Evolutionary conservation across 2,888 invertebrate genomes (phyloP).

Genomic region (Alsophila aescularia): DNA sequence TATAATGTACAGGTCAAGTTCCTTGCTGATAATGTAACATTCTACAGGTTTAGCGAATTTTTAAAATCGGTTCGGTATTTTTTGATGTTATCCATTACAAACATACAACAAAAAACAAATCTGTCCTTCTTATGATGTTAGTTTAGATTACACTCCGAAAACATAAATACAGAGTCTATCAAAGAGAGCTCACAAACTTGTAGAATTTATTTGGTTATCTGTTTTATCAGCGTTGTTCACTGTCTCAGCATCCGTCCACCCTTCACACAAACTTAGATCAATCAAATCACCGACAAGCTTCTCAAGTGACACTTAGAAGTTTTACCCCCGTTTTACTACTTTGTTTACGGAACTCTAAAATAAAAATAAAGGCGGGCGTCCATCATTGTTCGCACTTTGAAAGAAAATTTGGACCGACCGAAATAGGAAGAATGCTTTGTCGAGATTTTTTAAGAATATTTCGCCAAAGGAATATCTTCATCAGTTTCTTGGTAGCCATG

Average conservation of each 20-base stretch:
- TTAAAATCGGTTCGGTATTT: too few relatives aligned
- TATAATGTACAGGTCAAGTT: too few relatives aligned
- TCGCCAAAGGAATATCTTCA: slow-evolving; percentile 9
- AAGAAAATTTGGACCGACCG: slow-evolving; percentile 32
- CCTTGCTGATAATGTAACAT: too few relatives aligned
- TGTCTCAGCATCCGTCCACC: background rate
- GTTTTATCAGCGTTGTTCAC: background rate
- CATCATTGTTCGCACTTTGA: slow-evolving; percentile 33
- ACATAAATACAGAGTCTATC: too few relatives aligned
- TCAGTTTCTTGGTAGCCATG: background rate
- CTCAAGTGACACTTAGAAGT: slow-evolving; percentile 38
- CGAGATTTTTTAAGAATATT: slow-evolving; percentile 24
- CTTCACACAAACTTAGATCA: background rate
- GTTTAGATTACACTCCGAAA: too few relatives aligned
- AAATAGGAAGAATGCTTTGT: slow-evolving; percentile 31
- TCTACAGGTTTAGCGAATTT: too few relatives aligned
- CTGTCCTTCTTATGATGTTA: too few relatives aligned
- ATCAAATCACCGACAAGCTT: slow-evolving; percentile 18
- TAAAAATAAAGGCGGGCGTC: slow-evolving; percentile 28
- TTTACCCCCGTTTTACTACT: slow-evolving; percentile 31
- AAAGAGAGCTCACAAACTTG: too few relatives aligned
- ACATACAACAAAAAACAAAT: too few relatives aligned
- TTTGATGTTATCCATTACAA: too few relatives aligned
- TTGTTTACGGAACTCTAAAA: slow-evolving; percentile 38
- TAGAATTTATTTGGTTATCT: background rate